These are phyloP conservation scores for Diorhabda sublineata DNA, from an alignment of 1,140 invertebrate species.

Conservation along the genomic window DNA sequence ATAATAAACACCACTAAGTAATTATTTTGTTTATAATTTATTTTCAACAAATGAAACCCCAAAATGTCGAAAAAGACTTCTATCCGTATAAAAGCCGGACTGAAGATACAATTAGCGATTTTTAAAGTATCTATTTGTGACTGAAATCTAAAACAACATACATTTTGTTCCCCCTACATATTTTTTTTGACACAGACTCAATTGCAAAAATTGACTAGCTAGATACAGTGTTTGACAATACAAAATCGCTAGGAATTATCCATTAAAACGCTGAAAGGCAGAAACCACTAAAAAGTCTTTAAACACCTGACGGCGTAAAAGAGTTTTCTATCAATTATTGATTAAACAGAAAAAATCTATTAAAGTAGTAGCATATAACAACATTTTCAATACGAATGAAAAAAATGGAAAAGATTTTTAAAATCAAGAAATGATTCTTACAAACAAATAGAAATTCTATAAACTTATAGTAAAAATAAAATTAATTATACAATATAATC, in stretches of 20 bases:
- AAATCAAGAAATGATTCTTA: no score
- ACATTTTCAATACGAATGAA: no score
- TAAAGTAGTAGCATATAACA: no score
- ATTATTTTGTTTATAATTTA: background rate
- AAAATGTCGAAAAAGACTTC: background rate
- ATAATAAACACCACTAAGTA: background rate
- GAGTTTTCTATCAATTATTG: no score
- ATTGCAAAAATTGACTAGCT: slow-evolving; percentile 2
- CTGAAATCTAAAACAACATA: background rate
- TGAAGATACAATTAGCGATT: no score
- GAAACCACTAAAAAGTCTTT: background rate
- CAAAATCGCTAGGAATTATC: background rate
- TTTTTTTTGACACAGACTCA: background rate
- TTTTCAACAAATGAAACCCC: background rate
- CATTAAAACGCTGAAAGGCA: background rate
- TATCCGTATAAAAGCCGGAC: no score
- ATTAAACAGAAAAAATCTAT: no score
- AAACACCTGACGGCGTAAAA: no score
- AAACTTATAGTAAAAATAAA: no score
- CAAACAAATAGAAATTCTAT: no score
- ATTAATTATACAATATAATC: no score
- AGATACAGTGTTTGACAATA: background rate
- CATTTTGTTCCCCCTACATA: background rate
- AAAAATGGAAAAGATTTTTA: no score
- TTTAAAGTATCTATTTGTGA: background rate